phyloP scores from a whole-genome alignment of 2,113 vertebrate species.

The Chionodraco myersi region DNA sequence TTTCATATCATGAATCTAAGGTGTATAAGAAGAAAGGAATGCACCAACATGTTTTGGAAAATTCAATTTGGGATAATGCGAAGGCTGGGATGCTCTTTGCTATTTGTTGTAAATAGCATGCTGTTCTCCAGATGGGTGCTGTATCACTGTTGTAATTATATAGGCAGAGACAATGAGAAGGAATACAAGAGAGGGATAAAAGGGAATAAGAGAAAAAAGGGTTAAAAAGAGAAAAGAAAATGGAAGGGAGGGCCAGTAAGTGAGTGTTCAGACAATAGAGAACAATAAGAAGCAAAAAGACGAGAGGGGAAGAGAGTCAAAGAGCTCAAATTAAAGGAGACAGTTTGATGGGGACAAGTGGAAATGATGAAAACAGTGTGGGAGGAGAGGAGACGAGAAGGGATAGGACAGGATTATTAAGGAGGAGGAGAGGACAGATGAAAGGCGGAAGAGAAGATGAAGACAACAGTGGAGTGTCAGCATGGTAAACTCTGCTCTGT shows the following conservation, averaged over 20 bases:
- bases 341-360: background rate
- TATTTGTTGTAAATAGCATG: slow-evolving; percentile 50
- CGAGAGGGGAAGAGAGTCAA: background rate
- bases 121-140: slow-evolving; percentile 44
- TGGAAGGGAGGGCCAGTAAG: background rate
- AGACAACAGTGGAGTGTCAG: slow-evolving; percentile 42
- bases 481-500: slow-evolving; percentile 35
- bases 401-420: slow-evolving; percentile 56
- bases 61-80: slow-evolving; percentile 33
- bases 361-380: slow-evolving; percentile 4
- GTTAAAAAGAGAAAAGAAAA: background rate
- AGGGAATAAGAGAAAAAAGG: slow-evolving; percentile 3
- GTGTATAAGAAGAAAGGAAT: background rate
- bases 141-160: slow-evolving; percentile 51
- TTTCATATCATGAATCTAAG: background rate
- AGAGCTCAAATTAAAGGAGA: background rate
- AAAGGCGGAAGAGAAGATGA: slow-evolving; percentile 35
- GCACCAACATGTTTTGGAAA: background rate
- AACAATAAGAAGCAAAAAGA: background rate
- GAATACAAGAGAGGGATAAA: background rate
- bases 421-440: slow-evolving; percentile 54
- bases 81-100: slow-evolving; percentile 26
- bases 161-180: slow-evolving; percentile 4
- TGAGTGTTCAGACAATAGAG: slow-evolving; percentile 1
- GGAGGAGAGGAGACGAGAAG: slow-evolving; percentile 25